Percentiles rank a stretch among this genome's conserved stretches.
Evolutionary conservation across 2,113 vertebrate species (phyloP).

Genomic region (Myotis yumanensis): DNA sequence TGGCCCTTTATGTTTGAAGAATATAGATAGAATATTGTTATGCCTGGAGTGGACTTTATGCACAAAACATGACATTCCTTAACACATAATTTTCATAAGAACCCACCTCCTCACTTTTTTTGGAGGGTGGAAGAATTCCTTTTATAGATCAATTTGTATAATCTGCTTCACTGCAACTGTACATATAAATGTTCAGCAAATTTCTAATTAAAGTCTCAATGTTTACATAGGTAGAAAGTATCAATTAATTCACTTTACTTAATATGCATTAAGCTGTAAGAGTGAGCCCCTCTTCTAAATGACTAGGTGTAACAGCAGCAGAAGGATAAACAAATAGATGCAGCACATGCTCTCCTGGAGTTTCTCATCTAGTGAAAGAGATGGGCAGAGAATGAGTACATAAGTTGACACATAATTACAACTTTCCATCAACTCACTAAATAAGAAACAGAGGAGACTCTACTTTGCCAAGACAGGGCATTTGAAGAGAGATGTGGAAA

Average conservation of each 20-base stretch:
- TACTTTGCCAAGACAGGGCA: neutral
- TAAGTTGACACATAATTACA: neutral
- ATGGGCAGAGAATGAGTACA: neutral
- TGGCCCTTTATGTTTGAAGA: constrained; percentile 60
- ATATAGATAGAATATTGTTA: constrained; percentile 26
- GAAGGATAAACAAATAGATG: neutral
- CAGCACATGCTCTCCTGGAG: neutral
- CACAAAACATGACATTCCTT: constrained; percentile 34
- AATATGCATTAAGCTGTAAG: neutral
- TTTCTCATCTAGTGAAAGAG: neutral
- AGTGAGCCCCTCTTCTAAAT: neutral
- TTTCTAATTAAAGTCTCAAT: neutral
- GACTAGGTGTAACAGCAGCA: neutral
- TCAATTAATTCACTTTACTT: constrained; percentile 4
- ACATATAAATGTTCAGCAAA: constrained; percentile 35
- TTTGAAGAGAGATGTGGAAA: neutral
- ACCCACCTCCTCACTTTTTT: neutral
- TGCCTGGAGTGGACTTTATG: neutral
- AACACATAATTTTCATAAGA: constrained; percentile 23
- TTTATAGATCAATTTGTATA: neutral
- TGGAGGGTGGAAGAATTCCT: neutral
- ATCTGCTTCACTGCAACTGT: neutral
- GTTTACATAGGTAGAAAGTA: neutral
- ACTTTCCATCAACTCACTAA: neutral
- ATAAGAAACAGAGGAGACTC: neutral